Evolutionary conservation across 2,888 invertebrate species (phyloP), one percentile per base, ranked within the genome.

Genomic region (Sylvicola cinctus): DNA sequence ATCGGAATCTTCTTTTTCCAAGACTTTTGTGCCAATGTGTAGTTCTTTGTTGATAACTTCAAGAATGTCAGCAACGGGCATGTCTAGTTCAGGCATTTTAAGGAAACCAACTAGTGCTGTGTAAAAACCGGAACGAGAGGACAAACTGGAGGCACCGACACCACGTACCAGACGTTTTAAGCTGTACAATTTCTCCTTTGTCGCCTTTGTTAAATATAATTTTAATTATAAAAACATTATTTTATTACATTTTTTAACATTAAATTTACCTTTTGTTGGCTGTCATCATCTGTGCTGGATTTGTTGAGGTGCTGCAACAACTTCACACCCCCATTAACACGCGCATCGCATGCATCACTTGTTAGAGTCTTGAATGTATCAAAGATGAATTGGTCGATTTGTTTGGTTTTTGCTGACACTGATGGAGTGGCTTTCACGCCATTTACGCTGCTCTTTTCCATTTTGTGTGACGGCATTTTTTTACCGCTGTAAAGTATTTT

Each of bases 161-260:
- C 81, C 79, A 42, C 77, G 62, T 3, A 83, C 61, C 32, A 81
- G 54, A 43, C 81, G 63, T 40, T 66, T 70, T 25, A 83, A 48
- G 0, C 69, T 66, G 55, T 81, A 79, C 31, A 65, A 58, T 10
- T 72, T 42, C 49, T 79, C 76, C 49, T 66, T 63, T 4, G 11
- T 16, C 3, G 5, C n/a, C 20, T 20, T 20, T 6, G 4, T 20
- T 20, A 8, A 20, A 20, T 20, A 20, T 6, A 6, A 6, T 6
- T 6, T 20, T 20, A 20, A 20, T 25, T 17, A 17, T 23, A 6
- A 16, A 5, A 4, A 32, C 15, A 16, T 4, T 8, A 7, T 16
- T 10, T 13, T 16, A 32, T 8, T 3, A 32, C 41, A 47, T 46
- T 3, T 47, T 48, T 2, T 31, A 32, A n/a, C 8, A 8, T 20